Conservation (phyloP, 2,113 vertebrate species). For the Gallinago media region DNA sequence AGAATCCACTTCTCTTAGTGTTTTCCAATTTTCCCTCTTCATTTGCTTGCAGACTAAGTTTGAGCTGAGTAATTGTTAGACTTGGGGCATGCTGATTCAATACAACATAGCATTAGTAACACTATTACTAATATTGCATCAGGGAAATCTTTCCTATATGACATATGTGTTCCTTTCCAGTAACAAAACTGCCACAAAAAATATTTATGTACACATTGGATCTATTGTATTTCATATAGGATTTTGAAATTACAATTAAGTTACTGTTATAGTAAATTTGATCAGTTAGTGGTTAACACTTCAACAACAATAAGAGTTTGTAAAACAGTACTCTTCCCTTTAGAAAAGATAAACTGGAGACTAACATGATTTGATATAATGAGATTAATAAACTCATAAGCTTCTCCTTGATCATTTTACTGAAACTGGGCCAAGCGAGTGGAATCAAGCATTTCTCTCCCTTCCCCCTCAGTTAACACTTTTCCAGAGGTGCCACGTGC, state of each 20-base stretch:
- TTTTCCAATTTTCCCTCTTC: neutral
- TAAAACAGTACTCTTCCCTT: neutral
- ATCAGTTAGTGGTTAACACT: neutral
- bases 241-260: neutral
- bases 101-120: neutral
- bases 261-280: neutral
- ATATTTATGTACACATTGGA: neutral
- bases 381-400: neutral
- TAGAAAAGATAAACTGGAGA: neutral
- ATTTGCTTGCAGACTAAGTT: neutral
- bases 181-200: neutral
- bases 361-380: neutral
- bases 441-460: neutral
- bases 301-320: neutral
- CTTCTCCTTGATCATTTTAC: neutral
- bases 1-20: neutral
- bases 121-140: neutral
- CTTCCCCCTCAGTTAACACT: neutral
- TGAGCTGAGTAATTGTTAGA: neutral
- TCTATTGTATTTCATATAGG: neutral
- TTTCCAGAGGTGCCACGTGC: neutral
- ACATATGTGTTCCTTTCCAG: neutral
- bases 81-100: neutral
- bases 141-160: neutral
- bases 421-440: neutral